Evolutionary conservation across 2,797 vertebrate genomes (phyloP), one percentile per base, ranked within the genome.

Genomic region (Tadarida brasiliensis): DNA sequence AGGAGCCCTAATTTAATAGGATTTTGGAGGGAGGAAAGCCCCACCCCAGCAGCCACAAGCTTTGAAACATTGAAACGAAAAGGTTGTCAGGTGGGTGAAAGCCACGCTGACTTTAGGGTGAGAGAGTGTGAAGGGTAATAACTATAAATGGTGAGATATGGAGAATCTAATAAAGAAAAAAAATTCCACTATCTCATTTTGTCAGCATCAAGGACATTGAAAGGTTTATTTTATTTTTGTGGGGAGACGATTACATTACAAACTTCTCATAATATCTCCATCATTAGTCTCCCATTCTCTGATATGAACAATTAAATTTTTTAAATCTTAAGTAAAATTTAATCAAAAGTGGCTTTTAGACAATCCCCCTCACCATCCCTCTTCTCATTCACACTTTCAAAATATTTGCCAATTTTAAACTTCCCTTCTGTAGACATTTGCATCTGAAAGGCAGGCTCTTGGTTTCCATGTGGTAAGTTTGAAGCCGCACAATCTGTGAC

Each of bases 391-490:
- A 0, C 5, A 54, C 51, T 87, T 90, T n/a, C 12, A 87, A 94
- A 90, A 44, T 63, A 57, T 44, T 85, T 44, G 6, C 14, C 0
- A 76, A 33, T 73, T 82, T 71, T 71, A 78, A 87, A 61, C 10
- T 78, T 73, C 20, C n/a, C 20, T 94, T 92, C 14, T 87, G 4
- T 35, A 61, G 22, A 84, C 88, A 85, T 96, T 26, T 90, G 12
- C 35, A 20, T 81, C 19, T 80, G 47, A 82, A 88, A 73, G 22
- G 24, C 7, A 54, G 11, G 2, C 2, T 77, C 90, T 70, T 10
- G 30, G 73, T 47, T 94, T 77, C 56, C 67, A 78, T 24, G 33
- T 63, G 82, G 44, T 71, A 61, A 82, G 17, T 76, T 44, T 87
- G 81, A 87, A 87, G 44, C 1, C 49, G 61, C 19, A 44, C n/a